Percentiles rank a stretch among this genome's conserved stretches.
phyloP scores from a whole-genome alignment of 1,140 invertebrate genomes.

The Leptinotarsa undecemlineata region DNA sequence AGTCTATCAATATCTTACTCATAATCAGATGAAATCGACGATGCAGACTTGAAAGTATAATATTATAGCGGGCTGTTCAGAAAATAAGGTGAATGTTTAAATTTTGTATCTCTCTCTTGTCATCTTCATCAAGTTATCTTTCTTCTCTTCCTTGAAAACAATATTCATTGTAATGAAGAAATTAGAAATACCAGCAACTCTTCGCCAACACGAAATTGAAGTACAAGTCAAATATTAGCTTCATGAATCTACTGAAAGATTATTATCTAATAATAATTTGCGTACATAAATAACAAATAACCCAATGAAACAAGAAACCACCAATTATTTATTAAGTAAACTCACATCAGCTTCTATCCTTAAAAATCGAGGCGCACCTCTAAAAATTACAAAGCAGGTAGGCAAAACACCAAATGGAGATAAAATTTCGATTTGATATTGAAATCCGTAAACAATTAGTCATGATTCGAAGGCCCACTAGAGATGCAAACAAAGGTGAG shows the following conservation, averaged over 20 bases:
- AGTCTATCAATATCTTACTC: too few relatives aligned
- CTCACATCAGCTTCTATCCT: background rate
- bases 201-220: too few relatives aligned
- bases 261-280: background rate
- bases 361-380: background rate
- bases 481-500: conserved; percentile 4
- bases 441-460: conserved; percentile 3
- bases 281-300: background rate
- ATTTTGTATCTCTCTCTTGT: too few relatives aligned
- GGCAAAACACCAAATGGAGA: background rate
- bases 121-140: too few relatives aligned
- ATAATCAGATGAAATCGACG: too few relatives aligned
- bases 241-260: background rate
- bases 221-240: too few relatives aligned
- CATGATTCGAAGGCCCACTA: conserved; percentile 9
- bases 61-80: too few relatives aligned
- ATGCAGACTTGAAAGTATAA: too few relatives aligned
- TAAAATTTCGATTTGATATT: background rate
- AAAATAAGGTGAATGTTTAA: too few relatives aligned
- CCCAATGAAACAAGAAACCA: background rate
- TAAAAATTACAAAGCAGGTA: conserved; percentile 1
- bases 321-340: background rate
- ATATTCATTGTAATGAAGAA: too few relatives aligned
- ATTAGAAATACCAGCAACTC: too few relatives aligned
- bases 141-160: too few relatives aligned